Evolutionary conservation across 2,888 invertebrate genomes (phyloP).

Genomic region (Blera fallax): DNA sequence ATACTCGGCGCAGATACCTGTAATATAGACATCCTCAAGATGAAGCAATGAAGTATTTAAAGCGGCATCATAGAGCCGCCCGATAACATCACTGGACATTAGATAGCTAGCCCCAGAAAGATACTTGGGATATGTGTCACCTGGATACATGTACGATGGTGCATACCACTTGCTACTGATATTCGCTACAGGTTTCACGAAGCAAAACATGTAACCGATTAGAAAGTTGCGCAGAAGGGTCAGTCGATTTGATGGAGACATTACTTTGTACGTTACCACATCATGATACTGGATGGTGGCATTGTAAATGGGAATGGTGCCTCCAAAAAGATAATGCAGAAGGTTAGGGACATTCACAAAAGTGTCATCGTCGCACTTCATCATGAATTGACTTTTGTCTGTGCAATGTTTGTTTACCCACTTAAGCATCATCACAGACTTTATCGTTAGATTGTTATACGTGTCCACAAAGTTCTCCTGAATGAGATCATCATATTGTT

Average conservation of each 20-base stretch:
- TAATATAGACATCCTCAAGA: conserved; percentile 90
- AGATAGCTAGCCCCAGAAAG: conserved; percentile 92
- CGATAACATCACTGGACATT: conserved; percentile 87
- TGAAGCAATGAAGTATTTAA: conserved; percentile 88
- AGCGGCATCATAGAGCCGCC: conserved; percentile 86
- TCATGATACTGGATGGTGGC: conserved; percentile 79
- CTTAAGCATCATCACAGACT: conserved; percentile 92
- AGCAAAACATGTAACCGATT: conserved; percentile 90
- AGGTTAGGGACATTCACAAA: conserved; percentile 90
- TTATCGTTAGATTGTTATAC: conserved; percentile 93
- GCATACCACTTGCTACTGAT: conserved; percentile 91
- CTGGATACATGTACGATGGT: conserved; percentile 89
- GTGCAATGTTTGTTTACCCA: conserved; percentile 88
- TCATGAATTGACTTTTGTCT: conserved; percentile 85
- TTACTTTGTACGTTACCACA: conserved; percentile 75
- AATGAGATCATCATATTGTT: conserved; percentile 88
- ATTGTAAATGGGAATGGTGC: conserved; percentile 81
- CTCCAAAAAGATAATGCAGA: conserved; percentile 82
- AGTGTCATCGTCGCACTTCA: conserved; percentile 94
- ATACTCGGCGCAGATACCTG: conserved; percentile 87
- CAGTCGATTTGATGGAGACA: conserved; percentile 77
- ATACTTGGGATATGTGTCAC: conserved; percentile 89
- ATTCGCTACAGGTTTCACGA: conserved; percentile 89
- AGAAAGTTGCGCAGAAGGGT: conserved; percentile 83
- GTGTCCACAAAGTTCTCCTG: conserved; percentile 92